These are phyloP conservation scores for Bombyx huttoni DNA, from an alignment of 2,888 invertebrate genomes.

Conservation along the genomic window DNA sequence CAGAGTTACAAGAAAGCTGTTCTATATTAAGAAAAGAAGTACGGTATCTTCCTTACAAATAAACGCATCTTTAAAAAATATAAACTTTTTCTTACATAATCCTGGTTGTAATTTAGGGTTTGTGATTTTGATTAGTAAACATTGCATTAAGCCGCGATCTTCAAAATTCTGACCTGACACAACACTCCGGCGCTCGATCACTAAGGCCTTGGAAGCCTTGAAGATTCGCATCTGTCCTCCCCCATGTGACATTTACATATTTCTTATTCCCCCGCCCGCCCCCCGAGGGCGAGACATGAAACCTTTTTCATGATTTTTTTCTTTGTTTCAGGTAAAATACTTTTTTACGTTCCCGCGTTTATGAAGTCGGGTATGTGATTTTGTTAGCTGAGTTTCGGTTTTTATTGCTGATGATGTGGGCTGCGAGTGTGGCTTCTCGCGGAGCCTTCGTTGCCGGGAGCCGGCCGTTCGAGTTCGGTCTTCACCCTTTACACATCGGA, in stretches of 20 bases:
- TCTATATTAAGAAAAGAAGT: too few relatives aligned
- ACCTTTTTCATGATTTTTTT: conserved; percentile 28
- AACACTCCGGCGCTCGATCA: conserved; percentile 5
- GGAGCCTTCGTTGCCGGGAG: too few relatives aligned
- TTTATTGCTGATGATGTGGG: not conserved
- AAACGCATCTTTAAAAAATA: too few relatives aligned
- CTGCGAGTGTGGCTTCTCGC: not conserved
- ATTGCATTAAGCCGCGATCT: not conserved
- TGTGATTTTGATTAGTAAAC: too few relatives aligned
- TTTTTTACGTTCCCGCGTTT: conserved; percentile 20
- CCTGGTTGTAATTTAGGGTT: too few relatives aligned
- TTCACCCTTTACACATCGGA: too few relatives aligned
- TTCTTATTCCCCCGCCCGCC: conserved; percentile 15
- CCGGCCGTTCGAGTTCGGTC: too few relatives aligned
- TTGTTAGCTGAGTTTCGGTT: not conserved
- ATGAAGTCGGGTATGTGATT: not conserved
- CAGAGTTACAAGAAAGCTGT: too few relatives aligned
- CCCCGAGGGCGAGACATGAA: conserved; percentile 26
- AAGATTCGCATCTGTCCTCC: conserved; percentile 6
- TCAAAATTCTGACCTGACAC: not conserved
- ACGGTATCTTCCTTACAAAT: too few relatives aligned
- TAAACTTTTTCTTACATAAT: too few relatives aligned
- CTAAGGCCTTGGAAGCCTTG: conserved; percentile 5
- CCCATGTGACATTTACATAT: conserved; percentile 28
- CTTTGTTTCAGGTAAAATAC: conserved; percentile 51